Conservation (phyloP, 2,888 invertebrate species). For the Auanema freiburgensis region DNA sequence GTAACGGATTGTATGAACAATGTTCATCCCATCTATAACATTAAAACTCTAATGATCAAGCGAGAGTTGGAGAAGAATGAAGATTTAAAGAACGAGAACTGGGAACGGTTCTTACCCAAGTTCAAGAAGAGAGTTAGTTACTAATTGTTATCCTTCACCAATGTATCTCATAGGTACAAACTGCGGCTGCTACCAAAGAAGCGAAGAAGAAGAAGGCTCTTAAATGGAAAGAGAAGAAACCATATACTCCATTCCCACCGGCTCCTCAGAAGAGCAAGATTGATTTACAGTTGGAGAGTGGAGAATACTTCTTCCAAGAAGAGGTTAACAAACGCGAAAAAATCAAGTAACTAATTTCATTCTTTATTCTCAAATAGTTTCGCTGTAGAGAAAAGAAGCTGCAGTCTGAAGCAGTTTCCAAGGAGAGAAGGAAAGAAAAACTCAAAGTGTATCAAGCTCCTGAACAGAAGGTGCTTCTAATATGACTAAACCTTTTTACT, state of each 20-base stretch:
- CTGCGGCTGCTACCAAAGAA: conserved; percentile 49
- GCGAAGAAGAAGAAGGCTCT: conserved; percentile 61
- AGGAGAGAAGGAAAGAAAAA: conserved; percentile 37
- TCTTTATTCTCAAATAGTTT: neutral
- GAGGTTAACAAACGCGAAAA: conserved; percentile 67
- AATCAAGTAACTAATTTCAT: conserved; percentile 24
- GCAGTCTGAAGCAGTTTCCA: conserved; percentile 28
- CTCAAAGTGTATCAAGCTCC: conserved; percentile 26
- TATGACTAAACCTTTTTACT: neutral
- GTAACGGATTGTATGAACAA: conserved; percentile 97
- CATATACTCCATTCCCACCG: conserved; percentile 97
- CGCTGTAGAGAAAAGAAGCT: conserved; percentile 32
- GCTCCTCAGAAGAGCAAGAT: conserved; percentile 86
- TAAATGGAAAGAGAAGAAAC: conserved; percentile 84
- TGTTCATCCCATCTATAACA: conserved; percentile 96
- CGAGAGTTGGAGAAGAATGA: conserved; percentile 90
- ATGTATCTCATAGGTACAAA: conserved; percentile 46
- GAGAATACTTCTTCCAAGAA: conserved; percentile 89
- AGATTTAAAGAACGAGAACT: conserved; percentile 85
- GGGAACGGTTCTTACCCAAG: conserved; percentile 94
- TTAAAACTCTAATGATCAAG: conserved; percentile 92
- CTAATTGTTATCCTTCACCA: neutral
- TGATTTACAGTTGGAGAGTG: conserved; percentile 87
- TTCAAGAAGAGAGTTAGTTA: conserved; percentile 81
- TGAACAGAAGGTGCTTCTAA: neutral